Conservation (phyloP, 2,888 invertebrate species). For the Drosophila flavopinicola region DNA sequence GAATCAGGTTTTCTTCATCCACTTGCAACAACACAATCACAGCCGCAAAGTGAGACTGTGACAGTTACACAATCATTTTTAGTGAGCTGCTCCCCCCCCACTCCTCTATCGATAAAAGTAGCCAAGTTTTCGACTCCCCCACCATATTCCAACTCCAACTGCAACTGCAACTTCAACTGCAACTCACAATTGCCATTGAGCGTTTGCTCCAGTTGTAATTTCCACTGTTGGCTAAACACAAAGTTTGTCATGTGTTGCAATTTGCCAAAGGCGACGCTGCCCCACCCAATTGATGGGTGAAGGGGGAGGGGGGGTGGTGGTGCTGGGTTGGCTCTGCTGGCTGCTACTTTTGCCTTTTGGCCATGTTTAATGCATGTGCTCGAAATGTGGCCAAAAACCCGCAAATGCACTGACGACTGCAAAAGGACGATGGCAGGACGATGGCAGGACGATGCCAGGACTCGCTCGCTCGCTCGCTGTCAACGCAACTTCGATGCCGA, state of each 20-base stretch:
- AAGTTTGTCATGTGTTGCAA: conserved; percentile 74
- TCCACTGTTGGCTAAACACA: conserved; percentile 74
- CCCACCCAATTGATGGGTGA: not conserved
- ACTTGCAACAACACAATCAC: conserved; percentile 29
- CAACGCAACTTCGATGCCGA: conserved; percentile 76
- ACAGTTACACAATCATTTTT: conserved; percentile 52
- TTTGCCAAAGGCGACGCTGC: conserved; percentile 49
- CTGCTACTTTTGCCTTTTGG: conserved; percentile 7
- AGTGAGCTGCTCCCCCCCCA: conserved; percentile 24
- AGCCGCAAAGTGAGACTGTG: conserved; percentile 10
- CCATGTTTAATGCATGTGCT: conserved; percentile 74
- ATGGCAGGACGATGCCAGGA: not conserved
- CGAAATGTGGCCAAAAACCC: conserved; percentile 58
- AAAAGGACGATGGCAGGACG: conserved; percentile 33
- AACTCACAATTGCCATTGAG: conserved; percentile 22
- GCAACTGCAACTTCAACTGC: not conserved
- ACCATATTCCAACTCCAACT: not conserved
- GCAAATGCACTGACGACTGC: conserved; percentile 59
- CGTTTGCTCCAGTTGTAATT: conserved; percentile 49
- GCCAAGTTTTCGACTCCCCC: conserved; percentile 36
- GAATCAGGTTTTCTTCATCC: conserved; percentile 7
- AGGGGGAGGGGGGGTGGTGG: not conserved
- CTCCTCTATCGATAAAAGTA: conserved; percentile 26
- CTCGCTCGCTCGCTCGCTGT: conserved; percentile 55
- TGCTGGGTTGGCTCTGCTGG: not conserved